Evolutionary conservation across 2,797 vertebrate genomes (phyloP).

Genomic region (Aphelocoma californica): DNA sequence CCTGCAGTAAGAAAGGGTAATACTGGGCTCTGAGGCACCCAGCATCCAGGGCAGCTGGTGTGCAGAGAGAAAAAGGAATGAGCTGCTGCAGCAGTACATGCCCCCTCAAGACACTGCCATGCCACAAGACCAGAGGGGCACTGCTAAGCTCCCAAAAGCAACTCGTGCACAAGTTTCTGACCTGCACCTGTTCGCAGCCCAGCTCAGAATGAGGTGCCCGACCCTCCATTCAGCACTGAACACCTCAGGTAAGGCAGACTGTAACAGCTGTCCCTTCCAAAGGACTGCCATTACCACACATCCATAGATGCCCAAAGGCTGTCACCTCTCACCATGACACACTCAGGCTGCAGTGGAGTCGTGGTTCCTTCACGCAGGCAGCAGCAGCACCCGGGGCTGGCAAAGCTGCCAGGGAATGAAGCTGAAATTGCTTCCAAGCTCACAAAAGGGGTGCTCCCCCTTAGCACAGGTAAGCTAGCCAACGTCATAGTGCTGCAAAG

Average conservation of each 20-base stretch:
- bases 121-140: background rate
- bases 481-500: background rate
- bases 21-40: background rate
- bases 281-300: too few relatives aligned
- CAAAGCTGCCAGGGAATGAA: background rate
- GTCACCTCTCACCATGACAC: background rate
- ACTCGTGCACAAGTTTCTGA: background rate
- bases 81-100: background rate
- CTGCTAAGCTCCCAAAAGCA: background rate
- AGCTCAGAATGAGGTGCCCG: background rate
- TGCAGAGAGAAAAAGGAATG: background rate
- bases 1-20: background rate
- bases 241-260: background rate
- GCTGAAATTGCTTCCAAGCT: background rate
- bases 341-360: accelerated
- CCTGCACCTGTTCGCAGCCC: background rate
- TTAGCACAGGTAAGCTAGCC: background rate
- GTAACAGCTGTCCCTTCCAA: background rate
- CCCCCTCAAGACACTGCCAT: too few relatives aligned
- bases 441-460: background rate
- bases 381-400: background rate
- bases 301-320: background rate
- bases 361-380: accelerated
- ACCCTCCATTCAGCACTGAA: background rate
- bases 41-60: background rate